Percentiles rank a stretch among this genome's conserved stretches.
Conservation (phyloP, 1,140 invertebrate species). For the Drosophila sp. region DNA sequence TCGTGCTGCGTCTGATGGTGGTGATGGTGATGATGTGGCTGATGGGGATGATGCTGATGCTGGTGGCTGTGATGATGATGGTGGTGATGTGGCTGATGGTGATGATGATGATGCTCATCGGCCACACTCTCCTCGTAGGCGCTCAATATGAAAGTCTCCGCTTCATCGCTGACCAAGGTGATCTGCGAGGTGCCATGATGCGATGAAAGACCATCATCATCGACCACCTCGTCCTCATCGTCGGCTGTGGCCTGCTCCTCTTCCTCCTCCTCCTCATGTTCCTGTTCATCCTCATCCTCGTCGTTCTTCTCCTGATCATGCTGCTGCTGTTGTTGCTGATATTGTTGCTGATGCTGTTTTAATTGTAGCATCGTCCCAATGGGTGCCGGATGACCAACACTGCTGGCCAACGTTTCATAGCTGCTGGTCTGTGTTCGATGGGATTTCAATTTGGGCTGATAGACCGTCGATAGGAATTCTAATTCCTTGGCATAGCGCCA, state of each 20-base stretch:
- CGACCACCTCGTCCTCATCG: conserved; percentile 50
- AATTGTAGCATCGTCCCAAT: conserved; percentile 49
- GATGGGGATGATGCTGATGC: conserved; percentile 56
- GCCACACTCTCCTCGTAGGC: conserved; percentile 77
- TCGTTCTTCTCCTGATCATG: conserved; percentile 22
- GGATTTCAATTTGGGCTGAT: conserved; percentile 78
- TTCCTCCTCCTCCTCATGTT: conserved; percentile 30
- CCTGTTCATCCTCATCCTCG: conserved; percentile 34
- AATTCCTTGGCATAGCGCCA: conserved; percentile 79
- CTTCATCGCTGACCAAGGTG: conserved; percentile 69
- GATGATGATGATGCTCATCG: conserved; percentile 65
- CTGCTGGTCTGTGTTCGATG: conserved; percentile 47
- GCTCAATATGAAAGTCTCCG: conserved; percentile 75
- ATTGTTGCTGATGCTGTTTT: conserved; percentile 30
- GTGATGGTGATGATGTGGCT: conserved; percentile 51
- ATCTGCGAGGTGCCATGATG: conserved; percentile 66
- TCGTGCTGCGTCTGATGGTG: conserved; percentile 68
- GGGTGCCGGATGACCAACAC: conserved; percentile 16
- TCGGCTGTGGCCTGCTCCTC: conserved; percentile 40
- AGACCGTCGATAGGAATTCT: conserved; percentile 74
- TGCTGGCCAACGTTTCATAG: conserved; percentile 27
- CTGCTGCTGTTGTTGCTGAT: conserved; percentile 34
- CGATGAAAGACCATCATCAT: conserved; percentile 62
- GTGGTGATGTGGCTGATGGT: conserved; percentile 45
- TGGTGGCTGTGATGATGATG: conserved; percentile 48